Percentiles rank a stretch among this genome's conserved stretches.
Evolutionary conservation across 2,113 vertebrate species (phyloP).

Genomic region (Perca schrenkii): DNA sequence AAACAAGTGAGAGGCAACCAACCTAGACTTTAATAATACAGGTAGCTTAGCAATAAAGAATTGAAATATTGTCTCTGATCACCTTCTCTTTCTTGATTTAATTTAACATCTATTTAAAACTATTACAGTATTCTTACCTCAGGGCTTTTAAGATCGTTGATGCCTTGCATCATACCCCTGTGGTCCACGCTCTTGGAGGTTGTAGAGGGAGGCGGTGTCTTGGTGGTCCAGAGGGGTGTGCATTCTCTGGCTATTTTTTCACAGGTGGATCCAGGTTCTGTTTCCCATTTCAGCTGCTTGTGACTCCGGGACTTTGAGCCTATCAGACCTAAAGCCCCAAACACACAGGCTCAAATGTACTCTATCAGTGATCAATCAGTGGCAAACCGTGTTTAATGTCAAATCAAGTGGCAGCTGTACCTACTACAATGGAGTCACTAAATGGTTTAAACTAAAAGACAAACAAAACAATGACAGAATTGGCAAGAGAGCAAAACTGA

Average conservation of each 20-base stretch:
- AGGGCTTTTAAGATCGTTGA: conserved; percentile 21
- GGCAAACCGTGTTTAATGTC: conserved; percentile 12
- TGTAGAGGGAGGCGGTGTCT: conserved; percentile 62
- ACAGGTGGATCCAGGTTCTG: conserved; percentile 7
- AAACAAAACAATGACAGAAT: conserved; percentile 1
- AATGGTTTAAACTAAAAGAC: conserved; percentile 16
- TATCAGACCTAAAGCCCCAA: conserved; percentile 42
- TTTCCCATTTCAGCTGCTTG: conserved; percentile 44
- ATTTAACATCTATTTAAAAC: neutral
- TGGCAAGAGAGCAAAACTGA: neutral
- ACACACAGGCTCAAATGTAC: neutral
- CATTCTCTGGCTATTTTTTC: conserved; percentile 5
- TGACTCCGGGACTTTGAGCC: conserved; percentile 31
- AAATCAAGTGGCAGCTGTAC: conserved; percentile 21
- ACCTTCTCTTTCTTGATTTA: neutral
- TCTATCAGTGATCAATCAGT: conserved; percentile 8
- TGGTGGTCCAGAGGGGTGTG: conserved; percentile 16
- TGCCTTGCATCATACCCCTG: neutral
- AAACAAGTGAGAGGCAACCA: conserved; percentile 36
- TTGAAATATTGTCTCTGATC: neutral
- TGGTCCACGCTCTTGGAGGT: conserved; percentile 50
- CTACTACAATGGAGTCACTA: neutral
- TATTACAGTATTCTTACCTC: conserved; percentile 46
- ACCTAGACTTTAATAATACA: neutral
- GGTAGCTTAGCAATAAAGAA: neutral